Evolutionary conservation across 2,113 vertebrate genomes (phyloP).

Genomic region (Actenoides lindsayi): DNA sequence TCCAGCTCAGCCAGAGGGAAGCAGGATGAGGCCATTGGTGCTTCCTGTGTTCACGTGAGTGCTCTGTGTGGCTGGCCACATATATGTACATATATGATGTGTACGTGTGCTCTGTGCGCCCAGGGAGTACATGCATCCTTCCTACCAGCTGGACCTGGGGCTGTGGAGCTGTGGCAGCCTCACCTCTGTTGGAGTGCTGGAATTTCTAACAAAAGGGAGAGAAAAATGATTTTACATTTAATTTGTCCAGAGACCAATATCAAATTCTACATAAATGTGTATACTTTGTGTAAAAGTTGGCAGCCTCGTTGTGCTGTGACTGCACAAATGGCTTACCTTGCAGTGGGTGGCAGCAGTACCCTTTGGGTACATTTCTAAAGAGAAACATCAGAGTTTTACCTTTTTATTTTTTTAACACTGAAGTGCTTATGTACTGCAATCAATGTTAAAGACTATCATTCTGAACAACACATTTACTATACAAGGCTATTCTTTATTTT

Average conservation of each 20-base stretch:
- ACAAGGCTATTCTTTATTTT: background rate
- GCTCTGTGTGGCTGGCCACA: no score
- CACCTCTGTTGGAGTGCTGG: background rate
- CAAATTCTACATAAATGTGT: background rate
- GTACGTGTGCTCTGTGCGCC: constrained; percentile 65
- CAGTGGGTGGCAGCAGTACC: background rate
- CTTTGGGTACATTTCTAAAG: background rate
- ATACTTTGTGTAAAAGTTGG: background rate
- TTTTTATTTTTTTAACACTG: background rate
- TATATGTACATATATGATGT: constrained; percentile 40
- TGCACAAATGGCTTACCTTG: background rate
- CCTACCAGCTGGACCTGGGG: background rate
- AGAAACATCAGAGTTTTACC: background rate
- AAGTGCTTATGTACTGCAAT: background rate
- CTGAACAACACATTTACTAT: background rate
- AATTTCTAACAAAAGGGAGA: constrained; percentile 74
- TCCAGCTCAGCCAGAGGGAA: background rate
- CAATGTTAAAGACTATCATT: background rate
- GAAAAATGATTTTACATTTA: background rate
- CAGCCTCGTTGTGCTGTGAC: background rate
- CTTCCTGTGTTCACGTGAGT: background rate
- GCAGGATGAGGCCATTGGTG: background rate
- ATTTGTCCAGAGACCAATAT: background rate
- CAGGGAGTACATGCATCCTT: background rate
- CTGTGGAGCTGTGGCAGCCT: background rate